phyloP scores from a whole-genome alignment of 1,140 invertebrate species.

The Sminthurides bifidus region DNA sequence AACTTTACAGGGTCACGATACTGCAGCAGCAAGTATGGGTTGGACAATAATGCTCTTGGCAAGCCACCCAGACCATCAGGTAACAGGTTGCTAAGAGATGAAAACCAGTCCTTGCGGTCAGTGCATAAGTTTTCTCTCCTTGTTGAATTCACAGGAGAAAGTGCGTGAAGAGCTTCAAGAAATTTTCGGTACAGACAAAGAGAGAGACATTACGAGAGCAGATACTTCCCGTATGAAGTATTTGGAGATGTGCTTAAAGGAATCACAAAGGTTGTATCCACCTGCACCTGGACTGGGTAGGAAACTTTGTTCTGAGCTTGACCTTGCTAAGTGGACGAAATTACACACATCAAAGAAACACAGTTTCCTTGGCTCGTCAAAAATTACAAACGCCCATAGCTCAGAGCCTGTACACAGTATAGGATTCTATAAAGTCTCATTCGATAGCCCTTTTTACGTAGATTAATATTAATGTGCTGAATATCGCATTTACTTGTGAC shows the following conservation, averaged over 20 bases:
- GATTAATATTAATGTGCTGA: too few species aligned
- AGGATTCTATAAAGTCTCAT: too few species aligned
- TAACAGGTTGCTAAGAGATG: neutral
- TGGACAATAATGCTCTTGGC: conserved; percentile 9
- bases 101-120: neutral
- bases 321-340: conserved; percentile 31
- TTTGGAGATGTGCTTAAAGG: conserved; percentile 53
- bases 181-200: conserved; percentile 34
- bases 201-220: conserved; percentile 36
- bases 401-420: too few species aligned
- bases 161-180: conserved; percentile 35
- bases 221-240: conserved; percentile 45
- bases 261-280: conserved; percentile 47
- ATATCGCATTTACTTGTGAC: too few species aligned
- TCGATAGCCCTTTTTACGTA: too few species aligned
- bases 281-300: conserved; percentile 47
- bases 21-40: conserved; percentile 7
- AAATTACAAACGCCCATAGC: too few species aligned
- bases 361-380: too few species aligned
- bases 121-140: neutral
- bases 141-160: conserved; percentile 20
- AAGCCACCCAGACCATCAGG: conserved; percentile 7
- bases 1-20: conserved; percentile 12
- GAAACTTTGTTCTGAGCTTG: conserved; percentile 36
- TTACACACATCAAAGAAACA: too few species aligned